These are phyloP conservation scores for Okapia johnstoni DNA, from an alignment of 2,113 vertebrate genomes.

Conservation along the genomic window DNA sequence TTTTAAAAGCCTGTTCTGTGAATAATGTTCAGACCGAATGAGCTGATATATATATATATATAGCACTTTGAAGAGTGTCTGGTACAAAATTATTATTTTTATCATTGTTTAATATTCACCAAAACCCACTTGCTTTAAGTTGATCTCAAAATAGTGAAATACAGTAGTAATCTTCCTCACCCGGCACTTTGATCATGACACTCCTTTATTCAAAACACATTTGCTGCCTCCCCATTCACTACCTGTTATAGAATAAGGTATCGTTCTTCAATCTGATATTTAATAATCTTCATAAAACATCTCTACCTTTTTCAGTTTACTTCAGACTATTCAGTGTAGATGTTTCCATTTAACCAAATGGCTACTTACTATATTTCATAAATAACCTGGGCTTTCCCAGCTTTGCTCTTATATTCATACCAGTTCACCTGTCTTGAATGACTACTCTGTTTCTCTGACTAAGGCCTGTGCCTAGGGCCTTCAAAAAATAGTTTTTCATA, in stretches of 20 bases:
- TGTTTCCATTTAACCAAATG: neutral
- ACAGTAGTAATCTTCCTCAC: neutral
- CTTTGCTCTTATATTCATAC: neutral
- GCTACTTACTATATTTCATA: neutral
- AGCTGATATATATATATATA: neutral
- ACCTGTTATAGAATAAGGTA: neutral
- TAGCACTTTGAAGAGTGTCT: neutral
- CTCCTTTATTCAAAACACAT: neutral
- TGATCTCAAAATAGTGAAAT: neutral
- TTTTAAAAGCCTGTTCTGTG: neutral
- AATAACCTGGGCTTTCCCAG: neutral
- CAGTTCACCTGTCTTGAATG: neutral
- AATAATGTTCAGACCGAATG: neutral
- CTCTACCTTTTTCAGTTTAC: neutral
- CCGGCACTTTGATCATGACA: neutral
- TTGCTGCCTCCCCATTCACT: neutral
- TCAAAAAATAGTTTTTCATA: neutral
- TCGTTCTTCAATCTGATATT: neutral
- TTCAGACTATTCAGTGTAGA: neutral
- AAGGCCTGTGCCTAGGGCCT: neutral
- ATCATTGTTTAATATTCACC: neutral
- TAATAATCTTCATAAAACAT: neutral
- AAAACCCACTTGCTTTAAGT: neutral
- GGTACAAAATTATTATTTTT: neutral
- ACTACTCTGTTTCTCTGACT: neutral